Percentiles rank a stretch among this genome's conserved stretches.
Evolutionary conservation across 2,797 vertebrate species (phyloP).

Genomic region (Aulostomus chinensis): DNA sequence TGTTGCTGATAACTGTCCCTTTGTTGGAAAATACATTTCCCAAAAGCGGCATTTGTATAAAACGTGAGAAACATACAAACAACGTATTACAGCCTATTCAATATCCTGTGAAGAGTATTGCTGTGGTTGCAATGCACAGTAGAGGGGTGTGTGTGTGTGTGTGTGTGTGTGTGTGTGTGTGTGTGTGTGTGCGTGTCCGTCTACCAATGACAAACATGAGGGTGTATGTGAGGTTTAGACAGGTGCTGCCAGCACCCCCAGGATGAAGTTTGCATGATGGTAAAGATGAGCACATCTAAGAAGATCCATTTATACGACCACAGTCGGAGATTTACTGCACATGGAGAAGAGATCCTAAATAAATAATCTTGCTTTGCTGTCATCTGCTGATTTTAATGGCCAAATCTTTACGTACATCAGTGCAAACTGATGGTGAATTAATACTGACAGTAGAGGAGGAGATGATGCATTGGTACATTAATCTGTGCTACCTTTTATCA

Average conservation of each 20-base stretch:
- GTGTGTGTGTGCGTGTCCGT: constrained; percentile 1
- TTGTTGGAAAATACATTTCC: constrained; percentile 27
- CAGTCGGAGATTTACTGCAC: constrained; percentile 17
- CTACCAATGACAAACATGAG: constrained; percentile 10
- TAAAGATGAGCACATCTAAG: constrained; percentile 13
- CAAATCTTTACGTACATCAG: not conserved
- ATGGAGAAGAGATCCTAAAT: constrained; percentile 12
- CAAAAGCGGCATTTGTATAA: constrained; percentile 18
- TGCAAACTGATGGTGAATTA: not conserved
- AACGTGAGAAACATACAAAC: constrained; percentile 11
- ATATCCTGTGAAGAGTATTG: constrained; percentile 25
- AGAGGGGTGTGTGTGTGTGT: not conserved
- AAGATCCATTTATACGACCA: constrained; percentile 25
- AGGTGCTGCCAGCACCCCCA: constrained; percentile 44
- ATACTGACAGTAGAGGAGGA: no score
- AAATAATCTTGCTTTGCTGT: constrained; percentile 10
- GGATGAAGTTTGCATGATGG: constrained; percentile 17
- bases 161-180: not conserved
- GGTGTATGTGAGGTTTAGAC: constrained; percentile 18
- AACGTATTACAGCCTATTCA: constrained; percentile 13
- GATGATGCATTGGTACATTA: no score
- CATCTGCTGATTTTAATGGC: constrained; percentile 11
- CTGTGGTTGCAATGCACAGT: no score
- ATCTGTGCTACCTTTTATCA: no score
- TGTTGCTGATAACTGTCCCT: constrained; percentile 20